Evolutionary conservation across 2,888 invertebrate genomes (phyloP), one percentile per base, ranked within the genome.

Genomic region (Cryptosula pallasiana): DNA sequence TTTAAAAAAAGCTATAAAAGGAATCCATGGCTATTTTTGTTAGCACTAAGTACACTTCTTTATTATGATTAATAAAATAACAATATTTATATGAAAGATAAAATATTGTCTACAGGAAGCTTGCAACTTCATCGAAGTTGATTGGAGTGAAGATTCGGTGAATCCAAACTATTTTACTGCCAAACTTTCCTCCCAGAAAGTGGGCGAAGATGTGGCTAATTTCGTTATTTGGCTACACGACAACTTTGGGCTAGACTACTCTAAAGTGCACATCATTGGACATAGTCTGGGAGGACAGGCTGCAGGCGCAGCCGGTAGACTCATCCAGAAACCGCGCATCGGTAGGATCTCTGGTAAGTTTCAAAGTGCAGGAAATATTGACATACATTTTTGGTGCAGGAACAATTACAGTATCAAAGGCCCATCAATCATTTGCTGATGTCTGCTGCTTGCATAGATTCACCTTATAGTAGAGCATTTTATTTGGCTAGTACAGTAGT

Each of bases 261-360:
- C 35, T 13, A 35, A 73, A 55, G 71, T 75, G 36, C 74, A 74
- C 58, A 29, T 75, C 1, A 74, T 75, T 57, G 75, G 75, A 3
- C 75, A 75, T 58, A 75, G 74, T 45, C 70, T 75, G 25, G 75
- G 75, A 34, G 71, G 69, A 20, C 75, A 75, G 16, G 70, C 72
- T 5, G 72, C 74, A 9, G 75, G 75, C 0, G 73, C 73, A 34
- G 75, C 74, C 5, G 75, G 75, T 1, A 69, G 29, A 54, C n/a
- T 45, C 34, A 34, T 70, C 1, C 70, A 70, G 27, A 36, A 73
- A 20, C 70, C 25, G 0, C 69, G 69, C 2, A 25, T 74, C 36
- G 73, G 71, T 16, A 23, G 73, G 45, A 74, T 74, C 9, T 73
- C 73, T 1, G 74, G 72, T 36, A n/a, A 58, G 58, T 25, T 25